Base-by-base conservation (phyloP, 2,888 invertebrate species). In the Sceliomorpha sp. region DNA sequence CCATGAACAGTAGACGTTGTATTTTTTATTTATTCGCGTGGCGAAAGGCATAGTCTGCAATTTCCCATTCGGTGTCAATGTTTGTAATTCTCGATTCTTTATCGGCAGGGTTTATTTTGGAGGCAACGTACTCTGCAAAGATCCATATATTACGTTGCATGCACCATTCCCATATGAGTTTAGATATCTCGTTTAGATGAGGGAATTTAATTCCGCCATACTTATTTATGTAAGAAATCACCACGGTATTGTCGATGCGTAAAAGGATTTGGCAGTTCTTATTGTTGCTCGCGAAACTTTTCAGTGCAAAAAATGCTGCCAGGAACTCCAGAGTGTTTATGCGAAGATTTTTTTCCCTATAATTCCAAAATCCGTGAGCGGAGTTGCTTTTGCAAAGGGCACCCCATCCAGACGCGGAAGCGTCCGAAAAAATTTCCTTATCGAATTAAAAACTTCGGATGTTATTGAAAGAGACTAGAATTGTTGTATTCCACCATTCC, bases 11-110 rank as follows among this genome's bases (percentile, higher is more conserved):
- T 71, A 80, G 44, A 55, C 74, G 20, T 51, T 24, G 40, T 79
- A 81, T 59, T 81, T 80, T 14, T 39, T 36, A 62, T 82, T 81
- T 10, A 55, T 32, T 7, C 59, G 47, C 4, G 76, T 70, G 9
- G 79, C 78, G 58, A 81, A 81, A 6, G 78, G 51, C 40, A 81
- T 77, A 17, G 74, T 75, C 4, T 77, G 72, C n/a, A 71, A 72
- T 13, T 51, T 37, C 4, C 56, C 77, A 37, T 69, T 78, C 53
- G 50, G 58, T 31, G n/a, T n/a, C n/a, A n/a, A n/a, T n/a, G n/a
- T n/a, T n/a, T n/a, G n/a, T n/a, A n/a, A n/a, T n/a, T n/a, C 67
- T 20, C 2, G 55, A 71, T 50, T 59, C 24, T 10, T 3, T 24
- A 32, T 60, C 53, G 4, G 59, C 59, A 6, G 13, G n/a, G 37